These are phyloP conservation scores for Podilymbus podiceps DNA, from an alignment of 2,113 vertebrate genomes.

Conservation along the genomic window DNA sequence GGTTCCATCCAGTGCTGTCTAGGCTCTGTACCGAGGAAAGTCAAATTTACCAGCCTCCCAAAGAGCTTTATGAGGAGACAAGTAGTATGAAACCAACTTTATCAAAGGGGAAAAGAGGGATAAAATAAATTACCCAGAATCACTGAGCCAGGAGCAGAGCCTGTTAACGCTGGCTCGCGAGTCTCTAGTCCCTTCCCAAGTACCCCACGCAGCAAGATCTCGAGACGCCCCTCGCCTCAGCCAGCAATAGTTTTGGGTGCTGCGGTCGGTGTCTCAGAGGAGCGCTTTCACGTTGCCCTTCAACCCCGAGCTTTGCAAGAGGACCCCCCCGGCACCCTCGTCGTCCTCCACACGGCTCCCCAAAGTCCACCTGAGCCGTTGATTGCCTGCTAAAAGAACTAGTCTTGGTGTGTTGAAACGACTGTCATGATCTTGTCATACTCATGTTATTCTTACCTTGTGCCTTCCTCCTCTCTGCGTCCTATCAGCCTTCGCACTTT, in stretches of 20 bases:
- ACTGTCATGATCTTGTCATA: not conserved
- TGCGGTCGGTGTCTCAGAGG: not conserved
- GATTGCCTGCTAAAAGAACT: not conserved
- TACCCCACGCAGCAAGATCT: not conserved
- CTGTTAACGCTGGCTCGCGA: not conserved
- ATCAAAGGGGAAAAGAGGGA: not conserved
- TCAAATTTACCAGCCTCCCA: not conserved
- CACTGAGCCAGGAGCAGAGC: not conserved
- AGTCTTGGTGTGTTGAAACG: not conserved
- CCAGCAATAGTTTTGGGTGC: not conserved
- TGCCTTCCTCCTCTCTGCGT: not conserved
- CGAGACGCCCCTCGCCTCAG: rapidly evolving
- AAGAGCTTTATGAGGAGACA: not conserved
- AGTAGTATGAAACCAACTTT: not conserved
- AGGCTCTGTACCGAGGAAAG: not conserved
- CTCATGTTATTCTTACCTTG: not conserved
- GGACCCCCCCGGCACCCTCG: not conserved
- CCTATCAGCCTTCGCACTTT: not conserved
- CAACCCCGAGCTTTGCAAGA: not conserved
- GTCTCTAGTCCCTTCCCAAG: not conserved
- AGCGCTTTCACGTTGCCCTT: not conserved
- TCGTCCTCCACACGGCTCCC: not conserved
- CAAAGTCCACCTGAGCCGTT: not conserved
- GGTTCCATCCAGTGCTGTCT: not conserved
- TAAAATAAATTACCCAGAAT: not conserved